phyloP scores from a whole-genome alignment of 2,113 vertebrate genomes.

The Origma solitaria region DNA sequence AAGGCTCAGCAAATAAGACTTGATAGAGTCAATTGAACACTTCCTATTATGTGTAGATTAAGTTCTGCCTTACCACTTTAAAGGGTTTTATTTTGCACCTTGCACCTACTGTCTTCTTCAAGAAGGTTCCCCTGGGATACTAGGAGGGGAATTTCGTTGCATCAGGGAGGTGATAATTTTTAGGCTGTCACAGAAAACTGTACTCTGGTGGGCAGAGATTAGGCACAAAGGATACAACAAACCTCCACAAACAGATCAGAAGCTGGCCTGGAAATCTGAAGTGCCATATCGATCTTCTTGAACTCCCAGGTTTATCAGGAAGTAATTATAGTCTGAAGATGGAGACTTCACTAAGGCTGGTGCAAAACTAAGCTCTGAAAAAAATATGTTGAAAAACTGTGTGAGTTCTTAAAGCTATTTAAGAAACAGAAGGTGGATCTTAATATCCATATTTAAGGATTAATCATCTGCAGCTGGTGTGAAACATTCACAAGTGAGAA shows the following conservation, averaged over 20 bases:
- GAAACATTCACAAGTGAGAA: not conserved
- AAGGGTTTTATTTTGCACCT: not conserved
- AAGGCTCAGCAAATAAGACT: not conserved
- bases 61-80: not conserved
- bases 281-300: not conserved
- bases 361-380: not conserved
- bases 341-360: not conserved
- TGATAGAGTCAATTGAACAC: not conserved
- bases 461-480: not conserved
- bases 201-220: not conserved
- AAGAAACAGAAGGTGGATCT: slow-evolving; percentile 11
- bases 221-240: not conserved
- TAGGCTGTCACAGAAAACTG: not conserved
- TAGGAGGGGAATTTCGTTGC: not conserved
- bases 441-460: not conserved
- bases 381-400: not conserved
- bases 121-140: not conserved
- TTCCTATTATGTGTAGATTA: not conserved
- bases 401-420: not conserved
- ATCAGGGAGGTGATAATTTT: not conserved
- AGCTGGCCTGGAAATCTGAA: not conserved
- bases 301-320: not conserved
- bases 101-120: not conserved
- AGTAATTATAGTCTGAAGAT: not conserved
- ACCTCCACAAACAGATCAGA: not conserved